Percentiles rank a stretch among this genome's conserved stretches.
Conservation (phyloP, 2,888 invertebrate genomes). For the Lydus trimaculatus region DNA sequence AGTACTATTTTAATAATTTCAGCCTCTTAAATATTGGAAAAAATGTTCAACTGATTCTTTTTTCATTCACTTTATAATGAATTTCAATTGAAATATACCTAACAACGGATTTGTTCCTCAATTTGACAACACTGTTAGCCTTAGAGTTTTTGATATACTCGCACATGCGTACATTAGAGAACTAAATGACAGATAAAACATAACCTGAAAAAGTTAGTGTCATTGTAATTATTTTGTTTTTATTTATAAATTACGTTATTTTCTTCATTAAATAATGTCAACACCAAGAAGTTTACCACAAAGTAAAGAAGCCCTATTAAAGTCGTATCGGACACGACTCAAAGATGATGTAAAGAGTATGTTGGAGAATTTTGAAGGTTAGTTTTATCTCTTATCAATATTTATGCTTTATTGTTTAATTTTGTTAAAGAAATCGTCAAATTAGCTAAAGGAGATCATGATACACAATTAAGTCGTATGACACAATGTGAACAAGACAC, state of each 20-base stretch:
- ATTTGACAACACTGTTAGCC: no score
- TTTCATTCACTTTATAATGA: no score
- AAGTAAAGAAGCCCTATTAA: slow-evolving; percentile 93
- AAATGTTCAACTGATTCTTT: no score
- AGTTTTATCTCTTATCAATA: slow-evolving; percentile 10
- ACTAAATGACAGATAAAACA: no score
- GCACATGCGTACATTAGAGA: no score
- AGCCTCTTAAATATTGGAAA: no score
- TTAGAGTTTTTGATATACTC: no score
- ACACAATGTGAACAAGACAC: slow-evolving; percentile 96
- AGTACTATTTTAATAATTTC: no score
- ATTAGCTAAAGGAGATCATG: slow-evolving; percentile 87
- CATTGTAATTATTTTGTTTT: neutral
- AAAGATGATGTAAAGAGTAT: slow-evolving; percentile 98
- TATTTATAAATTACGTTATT: neutral
- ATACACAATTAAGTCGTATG: slow-evolving; percentile 87
- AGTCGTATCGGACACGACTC: slow-evolving; percentile 92
- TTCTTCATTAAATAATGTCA: slow-evolving; percentile 46
- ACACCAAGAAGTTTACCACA: slow-evolving; percentile 78
- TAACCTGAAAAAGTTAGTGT: neutral
- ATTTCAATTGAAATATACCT: no score
- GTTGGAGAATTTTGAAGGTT: slow-evolving; percentile 96
- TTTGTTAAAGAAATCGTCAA: slow-evolving; percentile 81
- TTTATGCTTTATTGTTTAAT: neutral
- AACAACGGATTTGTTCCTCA: no score